Evolutionary conservation across 2,888 invertebrate species (phyloP).

Genomic region (Hydroisotoma schaefferi): DNA sequence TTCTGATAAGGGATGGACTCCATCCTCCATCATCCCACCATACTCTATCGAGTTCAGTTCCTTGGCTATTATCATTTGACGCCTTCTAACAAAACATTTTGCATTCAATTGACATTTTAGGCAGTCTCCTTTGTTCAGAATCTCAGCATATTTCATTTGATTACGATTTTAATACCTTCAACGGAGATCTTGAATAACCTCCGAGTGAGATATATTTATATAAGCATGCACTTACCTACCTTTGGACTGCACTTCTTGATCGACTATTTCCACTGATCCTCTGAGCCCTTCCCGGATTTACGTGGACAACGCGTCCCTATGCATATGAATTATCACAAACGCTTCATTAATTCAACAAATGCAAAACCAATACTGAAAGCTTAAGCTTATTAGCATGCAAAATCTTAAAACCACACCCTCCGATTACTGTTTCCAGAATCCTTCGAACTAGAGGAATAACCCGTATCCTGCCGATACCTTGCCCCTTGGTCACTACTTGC

Average conservation of each 20-base stretch:
- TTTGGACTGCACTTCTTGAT: slow-evolving; percentile 41
- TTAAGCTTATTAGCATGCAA: not conserved
- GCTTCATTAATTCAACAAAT: too few species aligned
- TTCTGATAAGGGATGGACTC: not conserved
- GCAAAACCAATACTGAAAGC: too few species aligned
- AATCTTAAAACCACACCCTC: slow-evolving; percentile 31
- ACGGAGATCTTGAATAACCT: not conserved
- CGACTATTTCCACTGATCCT: slow-evolving; percentile 17
- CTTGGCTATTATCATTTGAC: slow-evolving; percentile 37
- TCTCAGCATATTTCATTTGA: not conserved
- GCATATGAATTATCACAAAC: not conserved
- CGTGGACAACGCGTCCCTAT: slow-evolving; percentile 37
- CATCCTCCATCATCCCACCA: slow-evolving; percentile 20
- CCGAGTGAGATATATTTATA: not conserved
- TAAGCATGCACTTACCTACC: slow-evolving; percentile 30
- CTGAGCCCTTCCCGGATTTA: slow-evolving; percentile 15
- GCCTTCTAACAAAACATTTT: slow-evolving; percentile 31
- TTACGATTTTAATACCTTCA: not conserved
- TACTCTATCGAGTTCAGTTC: slow-evolving; percentile 30
- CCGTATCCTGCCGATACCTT: slow-evolving; percentile 60
- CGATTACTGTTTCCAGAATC: slow-evolving; percentile 45
- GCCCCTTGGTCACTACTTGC: slow-evolving; percentile 43
- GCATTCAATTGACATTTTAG: too few species aligned
- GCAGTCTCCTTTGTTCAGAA: too few species aligned
- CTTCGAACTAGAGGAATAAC: slow-evolving; percentile 63